Percentiles rank a stretch among this genome's conserved stretches.
phyloP scores from a whole-genome alignment of 2,888 invertebrate genomes.

The Dilophus febrilis region DNA sequence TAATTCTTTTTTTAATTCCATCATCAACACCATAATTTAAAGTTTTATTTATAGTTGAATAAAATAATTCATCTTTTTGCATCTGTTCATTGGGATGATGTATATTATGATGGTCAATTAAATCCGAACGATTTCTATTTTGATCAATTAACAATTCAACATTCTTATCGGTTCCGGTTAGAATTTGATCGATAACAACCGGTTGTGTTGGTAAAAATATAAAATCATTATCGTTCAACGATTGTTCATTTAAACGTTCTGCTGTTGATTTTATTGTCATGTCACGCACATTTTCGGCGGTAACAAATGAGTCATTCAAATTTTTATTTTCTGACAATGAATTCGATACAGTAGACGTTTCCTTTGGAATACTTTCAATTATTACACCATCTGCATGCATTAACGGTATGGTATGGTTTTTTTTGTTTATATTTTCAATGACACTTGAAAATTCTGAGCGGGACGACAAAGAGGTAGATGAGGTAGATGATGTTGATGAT shows the following conservation, averaged over 20 bases:
- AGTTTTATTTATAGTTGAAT: constrained; percentile 20
- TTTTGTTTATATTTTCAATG: no score
- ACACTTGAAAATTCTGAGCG: no score
- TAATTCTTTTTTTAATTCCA: constrained; percentile 35
- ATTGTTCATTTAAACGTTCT: background rate
- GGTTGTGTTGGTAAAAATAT: constrained; percentile 1
- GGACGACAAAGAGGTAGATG: background rate
- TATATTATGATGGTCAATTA: no score
- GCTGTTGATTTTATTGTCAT: background rate
- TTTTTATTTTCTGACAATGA: background rate
- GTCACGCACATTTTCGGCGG: background rate
- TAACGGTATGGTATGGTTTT: background rate
- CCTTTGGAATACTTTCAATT: no score
- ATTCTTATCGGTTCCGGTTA: constrained; percentile 15
- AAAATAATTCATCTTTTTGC: constrained; percentile 31
- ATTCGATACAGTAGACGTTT: no score
- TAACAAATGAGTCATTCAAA: background rate
- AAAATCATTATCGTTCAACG: background rate
- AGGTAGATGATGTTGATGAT: background rate
- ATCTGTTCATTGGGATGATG: no score
- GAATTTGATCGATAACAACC: constrained; percentile 16
- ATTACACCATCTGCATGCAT: background rate
- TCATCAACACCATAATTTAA: constrained; percentile 31
- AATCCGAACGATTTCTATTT: constrained; percentile 26
- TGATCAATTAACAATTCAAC: constrained; percentile 16